Conservation (phyloP, 2,113 vertebrate species). For the Odobenus rosmarus region DNA sequence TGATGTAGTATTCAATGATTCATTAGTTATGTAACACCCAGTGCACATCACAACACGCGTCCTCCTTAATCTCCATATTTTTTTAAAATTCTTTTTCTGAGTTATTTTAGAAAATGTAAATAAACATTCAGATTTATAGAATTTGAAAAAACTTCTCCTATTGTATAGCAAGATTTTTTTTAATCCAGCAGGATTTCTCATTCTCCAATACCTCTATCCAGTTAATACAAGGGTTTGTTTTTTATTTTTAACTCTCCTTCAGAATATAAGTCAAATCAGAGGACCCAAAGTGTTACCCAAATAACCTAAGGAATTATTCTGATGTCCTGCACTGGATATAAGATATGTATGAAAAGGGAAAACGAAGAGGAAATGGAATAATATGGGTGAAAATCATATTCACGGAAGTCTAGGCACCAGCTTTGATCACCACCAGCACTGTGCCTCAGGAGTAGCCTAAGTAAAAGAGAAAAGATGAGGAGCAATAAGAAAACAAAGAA, state of each 20-base stretch:
- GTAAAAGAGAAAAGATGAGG: neutral
- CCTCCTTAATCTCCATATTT: too few species aligned
- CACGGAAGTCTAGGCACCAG: neutral
- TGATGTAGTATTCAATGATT: too few species aligned
- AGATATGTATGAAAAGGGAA: neutral
- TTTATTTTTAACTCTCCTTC: neutral
- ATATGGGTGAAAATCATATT: neutral
- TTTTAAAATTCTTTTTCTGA: neutral
- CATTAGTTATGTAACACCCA: too few species aligned
- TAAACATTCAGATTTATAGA: slow-evolving; percentile 20
- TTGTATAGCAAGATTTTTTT: neutral
- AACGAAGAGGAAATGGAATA: neutral
- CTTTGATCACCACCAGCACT: neutral
- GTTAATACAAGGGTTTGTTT: neutral
- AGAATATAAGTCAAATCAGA: slow-evolving; percentile 8
- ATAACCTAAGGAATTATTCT: neutral
- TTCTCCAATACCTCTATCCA: neutral
- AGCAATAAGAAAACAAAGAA: neutral
- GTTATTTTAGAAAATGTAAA: slow-evolving; percentile 27
- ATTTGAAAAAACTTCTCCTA: neutral
- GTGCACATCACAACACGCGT: too few species aligned
- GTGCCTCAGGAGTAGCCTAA: neutral
- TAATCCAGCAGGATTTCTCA: slow-evolving; percentile 6
- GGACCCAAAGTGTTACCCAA: neutral
- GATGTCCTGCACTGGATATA: neutral